Evolutionary conservation across 2,113 vertebrate genomes (phyloP).

Genomic region (Oryctolagus cuniculus): mOryCun1.1 NC_091437.1:56315001-56315500

Average conservation of each 20-base stretch:
- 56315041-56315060: not conserved
- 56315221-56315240: not conserved
- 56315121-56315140: not conserved
- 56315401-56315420: not conserved
- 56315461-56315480: not conserved
- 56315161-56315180: not conserved
- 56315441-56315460: not conserved
- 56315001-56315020: not conserved
- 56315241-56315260: not conserved
- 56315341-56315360: not conserved
- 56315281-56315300: not conserved
- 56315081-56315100: not conserved
- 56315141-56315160: not conserved
- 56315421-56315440: slow-evolving; percentile 2
- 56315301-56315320: not conserved
- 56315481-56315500: no score
- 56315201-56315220: not conserved
- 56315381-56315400: not conserved
- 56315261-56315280: not conserved
- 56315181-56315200: not conserved
- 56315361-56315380: not conserved
- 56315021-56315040: not conserved
- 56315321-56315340: not conserved
- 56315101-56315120: not conserved
- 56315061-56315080: not conserved